Percentiles rank a stretch among this genome's conserved stretches.
Conservation (phyloP, 1,140 invertebrate species). For the Drosophila mayri region DNA sequence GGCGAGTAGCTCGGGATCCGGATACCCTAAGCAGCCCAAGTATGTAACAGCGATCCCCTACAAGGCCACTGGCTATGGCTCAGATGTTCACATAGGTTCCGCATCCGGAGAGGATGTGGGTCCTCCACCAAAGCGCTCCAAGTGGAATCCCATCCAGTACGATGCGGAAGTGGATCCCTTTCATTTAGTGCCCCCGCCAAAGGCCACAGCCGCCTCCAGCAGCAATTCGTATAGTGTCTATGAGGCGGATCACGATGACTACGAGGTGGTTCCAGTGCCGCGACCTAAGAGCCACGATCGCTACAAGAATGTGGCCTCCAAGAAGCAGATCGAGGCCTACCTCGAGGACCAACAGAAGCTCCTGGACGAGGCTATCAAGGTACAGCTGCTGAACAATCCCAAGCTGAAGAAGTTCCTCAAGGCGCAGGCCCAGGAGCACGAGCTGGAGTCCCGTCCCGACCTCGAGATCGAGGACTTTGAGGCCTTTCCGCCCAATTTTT, state of each 20-base stretch:
- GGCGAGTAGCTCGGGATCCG: slow-evolving; percentile 25
- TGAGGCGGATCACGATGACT: slow-evolving; percentile 72
- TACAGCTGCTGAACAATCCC: slow-evolving; percentile 73
- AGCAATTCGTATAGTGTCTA: slow-evolving; percentile 70
- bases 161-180: slow-evolving; percentile 72
- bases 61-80: slow-evolving; percentile 46
- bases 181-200: slow-evolving; percentile 71
- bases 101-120: slow-evolving; percentile 35
- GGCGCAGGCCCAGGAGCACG: slow-evolving; percentile 51
- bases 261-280: slow-evolving; percentile 53
- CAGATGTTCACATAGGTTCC: slow-evolving; percentile 28
- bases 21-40: slow-evolving; percentile 56
- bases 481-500: slow-evolving; percentile 64
- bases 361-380: slow-evolving; percentile 75
- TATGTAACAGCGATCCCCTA: slow-evolving; percentile 52
- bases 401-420: slow-evolving; percentile 79
- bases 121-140: slow-evolving; percentile 60
- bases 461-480: slow-evolving; percentile 71
- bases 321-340: slow-evolving; percentile 79
- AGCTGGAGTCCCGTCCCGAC: slow-evolving; percentile 66
- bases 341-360: slow-evolving; percentile 79
- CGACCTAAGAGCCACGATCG: slow-evolving; percentile 59
- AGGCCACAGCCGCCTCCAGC: slow-evolving; percentile 48
- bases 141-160: slow-evolving; percentile 63
- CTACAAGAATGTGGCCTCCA: slow-evolving; percentile 76